Evolutionary conservation across 2,113 vertebrate species (phyloP).

Genomic region (Daboia siamensis): DNA sequence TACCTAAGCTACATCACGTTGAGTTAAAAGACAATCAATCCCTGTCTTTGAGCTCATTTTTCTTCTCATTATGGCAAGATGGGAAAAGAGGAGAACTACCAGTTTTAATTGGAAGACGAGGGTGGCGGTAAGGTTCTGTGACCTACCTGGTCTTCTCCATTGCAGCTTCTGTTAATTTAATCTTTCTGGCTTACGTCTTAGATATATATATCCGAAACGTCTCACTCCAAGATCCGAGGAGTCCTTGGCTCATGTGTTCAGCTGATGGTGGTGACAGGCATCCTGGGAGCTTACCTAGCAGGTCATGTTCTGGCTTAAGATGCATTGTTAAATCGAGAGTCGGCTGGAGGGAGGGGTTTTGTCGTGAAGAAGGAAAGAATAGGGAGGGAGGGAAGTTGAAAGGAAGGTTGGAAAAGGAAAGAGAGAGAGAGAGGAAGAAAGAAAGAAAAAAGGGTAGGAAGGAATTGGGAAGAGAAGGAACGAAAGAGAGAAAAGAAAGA

Average conservation of each 20-base stretch:
- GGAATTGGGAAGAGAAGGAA: no score
- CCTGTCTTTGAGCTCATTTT: not conserved
- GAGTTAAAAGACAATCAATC: not conserved
- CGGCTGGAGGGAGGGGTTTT: not conserved
- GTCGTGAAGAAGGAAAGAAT: not conserved
- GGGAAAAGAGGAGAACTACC: not conserved
- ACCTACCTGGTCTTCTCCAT: not conserved
- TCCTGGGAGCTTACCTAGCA: slow-evolving; percentile 86
- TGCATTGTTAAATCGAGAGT: not conserved
- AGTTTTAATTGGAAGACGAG: not conserved
- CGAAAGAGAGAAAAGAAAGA: rapidly evolving
- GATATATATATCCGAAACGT: slow-evolving; percentile 90
- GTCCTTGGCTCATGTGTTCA: slow-evolving; percentile 89
- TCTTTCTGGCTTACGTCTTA: slow-evolving; percentile 43
- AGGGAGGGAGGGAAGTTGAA: no score
- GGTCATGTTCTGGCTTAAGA: slow-evolving; percentile 51
- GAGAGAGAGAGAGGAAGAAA: no score
- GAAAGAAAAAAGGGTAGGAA: no score
- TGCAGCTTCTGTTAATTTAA: not conserved
- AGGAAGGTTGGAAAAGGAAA: no score
- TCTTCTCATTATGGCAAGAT: not conserved
- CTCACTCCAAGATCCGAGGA: slow-evolving; percentile 85
- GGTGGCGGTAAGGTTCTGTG: not conserved
- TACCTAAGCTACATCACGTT: not conserved
- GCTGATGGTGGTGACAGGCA: slow-evolving; percentile 91